These are phyloP conservation scores for Patagioenas fasciata DNA, from an alignment of 2,113 vertebrate species.

Conservation along the genomic window DNA sequence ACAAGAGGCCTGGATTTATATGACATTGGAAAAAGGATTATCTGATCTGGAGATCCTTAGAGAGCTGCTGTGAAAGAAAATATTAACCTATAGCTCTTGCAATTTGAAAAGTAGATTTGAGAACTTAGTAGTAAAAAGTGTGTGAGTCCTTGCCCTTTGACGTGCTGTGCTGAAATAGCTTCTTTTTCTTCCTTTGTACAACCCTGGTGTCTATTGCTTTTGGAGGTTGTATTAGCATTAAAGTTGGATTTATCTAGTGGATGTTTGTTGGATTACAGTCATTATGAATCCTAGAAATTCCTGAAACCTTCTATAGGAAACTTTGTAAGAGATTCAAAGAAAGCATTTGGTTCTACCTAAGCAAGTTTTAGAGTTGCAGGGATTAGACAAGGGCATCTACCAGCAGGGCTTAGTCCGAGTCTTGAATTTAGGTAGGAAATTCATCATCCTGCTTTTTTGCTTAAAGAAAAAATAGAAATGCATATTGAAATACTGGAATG, in stretches of 20 bases:
- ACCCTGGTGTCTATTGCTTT: neutral
- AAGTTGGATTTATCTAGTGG: neutral
- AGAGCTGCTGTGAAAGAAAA: slow-evolving; percentile 48
- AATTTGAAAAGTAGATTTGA: slow-evolving; percentile 50
- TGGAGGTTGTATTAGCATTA: neutral
- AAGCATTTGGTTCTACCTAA: neutral
- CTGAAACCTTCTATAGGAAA: neutral
- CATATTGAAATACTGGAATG: neutral
- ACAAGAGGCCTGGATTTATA: slow-evolving; percentile 57
- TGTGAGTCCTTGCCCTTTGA: slow-evolving; percentile 23
- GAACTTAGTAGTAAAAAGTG: neutral
- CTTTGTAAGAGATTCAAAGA: neutral
- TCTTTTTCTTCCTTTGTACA: neutral
- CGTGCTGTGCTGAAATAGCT: neutral
- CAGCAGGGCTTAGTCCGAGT: neutral
- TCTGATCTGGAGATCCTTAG: slow-evolving; percentile 56
- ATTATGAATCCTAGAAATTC: neutral
- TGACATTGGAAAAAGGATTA: slow-evolving; percentile 64
- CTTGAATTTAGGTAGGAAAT: neutral
- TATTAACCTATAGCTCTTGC: slow-evolving; percentile 58
- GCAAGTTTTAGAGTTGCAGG: neutral
- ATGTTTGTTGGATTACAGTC: neutral
- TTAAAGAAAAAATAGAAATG: neutral
- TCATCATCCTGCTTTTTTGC: neutral
- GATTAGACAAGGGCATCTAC: neutral